Evolutionary conservation across 2,888 invertebrate species (phyloP), one percentile per base, ranked within the genome.

Genomic region (Drosophila macrospina): DNA sequence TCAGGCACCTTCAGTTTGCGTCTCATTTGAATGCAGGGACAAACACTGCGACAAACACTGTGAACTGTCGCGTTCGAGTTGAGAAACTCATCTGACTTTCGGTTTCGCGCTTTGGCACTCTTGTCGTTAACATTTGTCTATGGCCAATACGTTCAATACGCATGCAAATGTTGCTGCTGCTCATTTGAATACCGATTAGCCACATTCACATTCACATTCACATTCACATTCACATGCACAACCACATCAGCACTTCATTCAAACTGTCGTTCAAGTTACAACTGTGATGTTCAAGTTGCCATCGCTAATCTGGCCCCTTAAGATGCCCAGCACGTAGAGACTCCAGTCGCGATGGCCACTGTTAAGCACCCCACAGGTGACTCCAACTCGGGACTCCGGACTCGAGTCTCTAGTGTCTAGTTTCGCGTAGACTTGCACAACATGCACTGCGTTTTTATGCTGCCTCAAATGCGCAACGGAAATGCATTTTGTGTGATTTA

Each of bases 51-150:
- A 52, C 55, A 54, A 78, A 78, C 57, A 69, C 71, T 60, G 63
- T 71, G 74, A 80, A 89, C 90, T 90, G 90, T 80, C 78, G 78
- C 76, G 84, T 56, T 80, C 68, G 82, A 86, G 78, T 80, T 78
- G 69, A 83, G 83, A 83, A 88, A 86, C 89, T 79, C 82, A 86
- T 88, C 79, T 86, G 84, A 89, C 89, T 89, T 89, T 89, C 89
- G 52, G 80, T 89, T 89, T 89, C 77, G 67, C 67, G 61, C 63
- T 52, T 69, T 59, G 68, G 4, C 44, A 52, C 44, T 28, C 59
- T 57, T 32, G 24, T 55, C 30, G 62, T 59, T 42, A 16, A 16
- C 39, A 52, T 54, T 54, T 50, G 56, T 62, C 76, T 61, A 51
- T 60, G 59, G 50, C 71, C 74, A 64, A 80, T 73, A 59, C 68